Evolutionary conservation across 1,140 invertebrate genomes (phyloP).

Genomic region (Zaprionus ornatus): DNA sequence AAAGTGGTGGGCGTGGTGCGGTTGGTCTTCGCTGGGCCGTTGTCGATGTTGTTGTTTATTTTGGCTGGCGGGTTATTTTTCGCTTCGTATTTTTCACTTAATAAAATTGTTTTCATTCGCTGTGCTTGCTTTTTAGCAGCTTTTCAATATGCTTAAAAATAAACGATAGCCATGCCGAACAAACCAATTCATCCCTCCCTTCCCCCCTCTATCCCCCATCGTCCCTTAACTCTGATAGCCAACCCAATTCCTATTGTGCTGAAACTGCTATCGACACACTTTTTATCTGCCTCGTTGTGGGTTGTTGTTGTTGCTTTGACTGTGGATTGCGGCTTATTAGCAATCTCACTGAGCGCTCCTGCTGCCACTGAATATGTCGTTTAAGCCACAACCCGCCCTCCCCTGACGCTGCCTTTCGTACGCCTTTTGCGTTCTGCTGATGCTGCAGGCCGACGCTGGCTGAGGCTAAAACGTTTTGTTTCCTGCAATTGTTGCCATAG

Average conservation of each 20-base stretch:
- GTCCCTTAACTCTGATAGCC: background rate
- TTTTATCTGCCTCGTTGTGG: slow-evolving; percentile 55
- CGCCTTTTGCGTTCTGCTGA: slow-evolving; percentile 34
- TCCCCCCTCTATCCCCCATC: background rate
- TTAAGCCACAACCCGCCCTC: slow-evolving; percentile 26
- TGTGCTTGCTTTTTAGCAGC: slow-evolving; percentile 56
- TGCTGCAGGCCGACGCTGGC: slow-evolving; percentile 10
- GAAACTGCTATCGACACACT: slow-evolving; percentile 66
- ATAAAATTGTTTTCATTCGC: slow-evolving; percentile 80
- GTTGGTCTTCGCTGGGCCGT: background rate
- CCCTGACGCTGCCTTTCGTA: background rate
- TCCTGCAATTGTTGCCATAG: slow-evolving; percentile 20
- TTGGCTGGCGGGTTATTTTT: slow-evolving; percentile 76
- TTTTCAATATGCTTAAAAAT: slow-evolving; percentile 82
- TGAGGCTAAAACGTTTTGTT: slow-evolving; percentile 13
- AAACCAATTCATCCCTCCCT: background rate
- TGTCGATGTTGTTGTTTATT: slow-evolving; percentile 52
- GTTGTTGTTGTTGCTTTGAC: slow-evolving; percentile 34
- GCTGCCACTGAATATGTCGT: slow-evolving; percentile 32
- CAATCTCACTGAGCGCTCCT: slow-evolving; percentile 60
- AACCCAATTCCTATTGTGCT: slow-evolving; percentile 58
- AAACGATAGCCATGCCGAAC: slow-evolving; percentile 52
- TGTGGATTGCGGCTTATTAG: slow-evolving; percentile 67
- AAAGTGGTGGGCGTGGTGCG: slow-evolving; percentile 16
- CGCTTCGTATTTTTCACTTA: slow-evolving; percentile 80